These are phyloP conservation scores for Salminus brasiliensis DNA, from an alignment of 2,113 vertebrate species.

Conservation along the genomic window DNA sequence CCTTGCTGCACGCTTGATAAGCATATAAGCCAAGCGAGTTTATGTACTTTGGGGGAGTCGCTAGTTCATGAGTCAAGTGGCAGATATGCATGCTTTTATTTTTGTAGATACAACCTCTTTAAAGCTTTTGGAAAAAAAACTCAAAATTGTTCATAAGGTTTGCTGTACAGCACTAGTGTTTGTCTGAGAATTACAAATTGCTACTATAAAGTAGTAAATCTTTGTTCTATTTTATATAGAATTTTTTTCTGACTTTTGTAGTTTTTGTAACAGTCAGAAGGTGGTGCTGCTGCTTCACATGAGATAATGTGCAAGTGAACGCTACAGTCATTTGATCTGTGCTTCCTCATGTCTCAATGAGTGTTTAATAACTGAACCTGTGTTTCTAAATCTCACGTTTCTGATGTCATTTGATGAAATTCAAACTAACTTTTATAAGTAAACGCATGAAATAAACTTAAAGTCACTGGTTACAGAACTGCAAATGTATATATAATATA, in stretches of 20 bases:
- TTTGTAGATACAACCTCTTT: too few species aligned
- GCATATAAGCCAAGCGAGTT: neutral
- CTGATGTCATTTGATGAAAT: too few species aligned
- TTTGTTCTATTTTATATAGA: neutral
- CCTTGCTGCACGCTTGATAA: neutral
- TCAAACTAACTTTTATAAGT: too few species aligned
- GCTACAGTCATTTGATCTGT: neutral
- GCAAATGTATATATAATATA: too few species aligned
- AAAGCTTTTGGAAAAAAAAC: too few species aligned
- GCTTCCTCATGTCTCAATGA: neutral
- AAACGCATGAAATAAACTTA: too few species aligned
- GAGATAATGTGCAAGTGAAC: neutral
- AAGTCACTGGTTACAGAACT: too few species aligned
- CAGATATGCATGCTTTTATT: neutral
- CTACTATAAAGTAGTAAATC: neutral
- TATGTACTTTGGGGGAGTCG: neutral
- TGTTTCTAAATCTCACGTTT: too few species aligned
- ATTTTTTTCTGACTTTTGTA: neutral
- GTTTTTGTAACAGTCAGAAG: neutral
- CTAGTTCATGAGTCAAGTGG: neutral
- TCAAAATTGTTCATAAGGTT: too few species aligned
- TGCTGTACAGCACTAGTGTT: too few species aligned
- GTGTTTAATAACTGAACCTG: too few species aligned
- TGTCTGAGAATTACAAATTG: too few species aligned
- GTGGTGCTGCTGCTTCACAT: constrained; percentile 4